Base-by-base conservation (phyloP, 2,113 vertebrate genomes). In the Halichoeres trimaculatus region DNA sequence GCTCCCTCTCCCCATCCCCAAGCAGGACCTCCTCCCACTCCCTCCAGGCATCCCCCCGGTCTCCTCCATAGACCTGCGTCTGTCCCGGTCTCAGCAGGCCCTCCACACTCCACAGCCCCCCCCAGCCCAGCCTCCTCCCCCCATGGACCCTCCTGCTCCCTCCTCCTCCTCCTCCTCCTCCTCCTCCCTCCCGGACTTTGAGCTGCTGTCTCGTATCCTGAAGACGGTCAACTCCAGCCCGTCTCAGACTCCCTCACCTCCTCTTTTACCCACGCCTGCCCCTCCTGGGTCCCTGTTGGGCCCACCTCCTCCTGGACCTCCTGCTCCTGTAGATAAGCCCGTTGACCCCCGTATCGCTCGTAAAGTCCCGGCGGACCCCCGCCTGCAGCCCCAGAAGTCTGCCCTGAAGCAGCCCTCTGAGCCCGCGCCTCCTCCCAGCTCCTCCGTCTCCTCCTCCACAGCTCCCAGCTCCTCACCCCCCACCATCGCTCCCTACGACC, bases 141-240 rank as follows among this genome's bases (percentile, higher is more conserved):
- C 87, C 53, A 12, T 22, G 38, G 68, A 92, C 9, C 55, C 80
- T 0, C 56, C 88, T 0, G 66, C 77, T 19, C 41, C 88, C 3
- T 54, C 92, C 9, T 30, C 30, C 30, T 30, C 30, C 30, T 30
- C 30, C 30, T 70, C 92, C 22, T 90, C 93, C 4, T 23, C 77
- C n/a, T 88, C 92, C 14, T 84, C 94, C 30, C 90, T 98, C 23
- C 97, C 96, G 0, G 96, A 98, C 80, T 97, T 98, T 51, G 96
- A 98, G 87, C 93, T 98, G 6, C 91, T 98, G 0, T 97, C 97
- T 0, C 93, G 96, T 8, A 97, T 98, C 26, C 86, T 98, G 40
- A 97, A 98, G 85, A 98, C 95, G 0, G 97, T 98, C 24, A 95
- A 90, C 0, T 71, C 93, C 14, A 83, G 94, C 0, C 61, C 92